Percentiles rank a stretch among this genome's conserved stretches.
phyloP scores from a whole-genome alignment of 2,113 vertebrate species.

The Sceloporus undulatus region DNA sequence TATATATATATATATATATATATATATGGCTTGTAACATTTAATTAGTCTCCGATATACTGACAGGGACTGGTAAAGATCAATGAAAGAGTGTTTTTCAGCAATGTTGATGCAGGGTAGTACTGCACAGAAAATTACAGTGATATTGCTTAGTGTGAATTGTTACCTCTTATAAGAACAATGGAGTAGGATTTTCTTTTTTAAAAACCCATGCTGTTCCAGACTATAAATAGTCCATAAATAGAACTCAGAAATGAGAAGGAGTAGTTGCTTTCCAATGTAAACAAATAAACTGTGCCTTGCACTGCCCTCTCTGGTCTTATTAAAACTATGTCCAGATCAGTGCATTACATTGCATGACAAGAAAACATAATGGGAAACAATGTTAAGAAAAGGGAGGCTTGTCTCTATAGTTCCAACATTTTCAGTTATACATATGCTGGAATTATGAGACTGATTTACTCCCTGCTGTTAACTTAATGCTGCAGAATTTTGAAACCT shows the following conservation, averaged over 20 bases:
- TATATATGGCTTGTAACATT: not conserved
- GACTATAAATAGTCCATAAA: conserved; percentile 6
- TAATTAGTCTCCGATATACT: not conserved
- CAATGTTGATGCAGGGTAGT: not conserved
- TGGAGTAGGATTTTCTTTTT: not conserved
- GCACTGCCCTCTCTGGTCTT: conserved; percentile 13
- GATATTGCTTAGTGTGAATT: not conserved
- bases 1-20: not conserved
- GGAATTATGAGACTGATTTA: conserved; percentile 40
- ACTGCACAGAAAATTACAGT: not conserved
- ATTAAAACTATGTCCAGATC: conserved; percentile 11
- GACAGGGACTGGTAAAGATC: not conserved
- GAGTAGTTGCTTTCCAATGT: conserved; percentile 5
- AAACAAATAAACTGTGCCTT: conserved; percentile 29
- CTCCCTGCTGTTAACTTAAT: conserved; percentile 55
- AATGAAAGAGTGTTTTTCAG: not conserved
- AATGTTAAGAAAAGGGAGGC: conserved; percentile 19
- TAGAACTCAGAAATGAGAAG: not conserved
- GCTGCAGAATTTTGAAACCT: conserved; percentile 48
- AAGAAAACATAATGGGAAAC: not conserved
- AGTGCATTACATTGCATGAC: conserved; percentile 6
- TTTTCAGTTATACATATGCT: conserved; percentile 45
- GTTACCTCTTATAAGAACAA: not conserved
- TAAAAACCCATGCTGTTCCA: not conserved
- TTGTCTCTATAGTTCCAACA: conserved; percentile 40